phyloP scores from a whole-genome alignment of 2,888 invertebrate genomes.

The Entomobrya multifasciata region DNA sequence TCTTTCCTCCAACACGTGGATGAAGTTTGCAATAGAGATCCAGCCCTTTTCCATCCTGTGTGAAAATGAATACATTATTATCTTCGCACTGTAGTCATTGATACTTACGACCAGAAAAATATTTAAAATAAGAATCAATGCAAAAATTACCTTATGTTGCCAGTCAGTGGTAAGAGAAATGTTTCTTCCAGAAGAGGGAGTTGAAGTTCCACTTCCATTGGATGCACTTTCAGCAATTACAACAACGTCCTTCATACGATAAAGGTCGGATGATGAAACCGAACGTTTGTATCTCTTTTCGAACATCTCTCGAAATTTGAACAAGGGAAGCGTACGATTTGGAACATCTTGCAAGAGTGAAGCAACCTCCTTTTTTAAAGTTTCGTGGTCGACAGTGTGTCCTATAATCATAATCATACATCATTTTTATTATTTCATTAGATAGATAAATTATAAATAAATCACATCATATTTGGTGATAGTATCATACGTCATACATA shows the following conservation, averaged over 20 bases:
- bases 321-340: conserved; percentile 88
- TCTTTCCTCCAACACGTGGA: conserved; percentile 54
- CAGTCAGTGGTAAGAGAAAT: conserved; percentile 74
- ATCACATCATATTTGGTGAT: too few species aligned
- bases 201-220: conserved; percentile 55
- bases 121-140: too few species aligned
- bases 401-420: conserved; percentile 20
- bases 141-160: conserved; percentile 69
- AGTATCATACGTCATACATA: too few species aligned
- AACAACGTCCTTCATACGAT: conserved; percentile 89
- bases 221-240: conserved; percentile 69
- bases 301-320: conserved; percentile 91
- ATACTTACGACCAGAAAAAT: too few species aligned
- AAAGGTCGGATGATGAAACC: conserved; percentile 82
- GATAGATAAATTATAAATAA: too few species aligned
- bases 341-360: conserved; percentile 89
- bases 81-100: too few species aligned
- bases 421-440: not conserved
- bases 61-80: too few species aligned
- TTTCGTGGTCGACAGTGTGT: conserved; percentile 67
- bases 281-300: conserved; percentile 90
- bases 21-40: conserved; percentile 74
- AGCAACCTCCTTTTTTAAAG: conserved; percentile 83
- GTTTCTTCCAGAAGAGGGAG: conserved; percentile 69
- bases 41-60: conserved; percentile 74